Evolutionary conservation across 2,797 vertebrate genomes (phyloP), one percentile per base, ranked within the genome.

Genomic region (Cyprinella venusta): DNA sequence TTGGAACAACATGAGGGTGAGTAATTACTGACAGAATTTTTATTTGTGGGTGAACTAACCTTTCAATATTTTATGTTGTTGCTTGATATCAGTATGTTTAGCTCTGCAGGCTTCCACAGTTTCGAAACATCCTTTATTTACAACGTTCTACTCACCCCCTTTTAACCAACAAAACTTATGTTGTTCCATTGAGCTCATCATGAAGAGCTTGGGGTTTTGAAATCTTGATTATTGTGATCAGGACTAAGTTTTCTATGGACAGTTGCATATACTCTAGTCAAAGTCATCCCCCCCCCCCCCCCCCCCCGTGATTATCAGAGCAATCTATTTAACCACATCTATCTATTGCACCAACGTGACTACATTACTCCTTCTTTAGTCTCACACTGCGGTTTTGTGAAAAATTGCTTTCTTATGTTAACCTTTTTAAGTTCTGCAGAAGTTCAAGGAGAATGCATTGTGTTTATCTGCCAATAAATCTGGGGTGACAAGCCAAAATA

Each of bases 331-430:
- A 81, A 86, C 90, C 90, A 24, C 4, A 59, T 59, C 54, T 18
- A 48, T 48, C 7, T 86, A 89, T 88, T 86, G 83, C 74, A n/a
- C 80, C 90, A 88, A 91, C 78, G 77, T 86, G 87, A 89, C 88
- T 86, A 89, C 91, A 91, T 94, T 92, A 91, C 85, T 84, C 88
- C 88, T 86, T 88, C 88, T 88, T 90, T 88, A 86, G 82, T 80
- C 88, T 45, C 81, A 80, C 88, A 70, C 83, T 90, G 87, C 81
- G 88, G 87, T 89, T 86, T 84, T 88, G 75, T 71, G 81, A 15
- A 91, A 89, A 94, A 94, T 93, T 92, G 90, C 93, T 94, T 94
- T 94, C 93, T 93, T 87, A 94, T 94, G 93, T 61, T 2, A 6
- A 84, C 79, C 82, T 87, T 90, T 90, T 67, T 1, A 45, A n/a